A percentile compares a stretch with the other conserved stretches of the same genome.
phyloP scores from a whole-genome alignment of 2,113 vertebrate species.

The Callipepla squamata region DNA sequence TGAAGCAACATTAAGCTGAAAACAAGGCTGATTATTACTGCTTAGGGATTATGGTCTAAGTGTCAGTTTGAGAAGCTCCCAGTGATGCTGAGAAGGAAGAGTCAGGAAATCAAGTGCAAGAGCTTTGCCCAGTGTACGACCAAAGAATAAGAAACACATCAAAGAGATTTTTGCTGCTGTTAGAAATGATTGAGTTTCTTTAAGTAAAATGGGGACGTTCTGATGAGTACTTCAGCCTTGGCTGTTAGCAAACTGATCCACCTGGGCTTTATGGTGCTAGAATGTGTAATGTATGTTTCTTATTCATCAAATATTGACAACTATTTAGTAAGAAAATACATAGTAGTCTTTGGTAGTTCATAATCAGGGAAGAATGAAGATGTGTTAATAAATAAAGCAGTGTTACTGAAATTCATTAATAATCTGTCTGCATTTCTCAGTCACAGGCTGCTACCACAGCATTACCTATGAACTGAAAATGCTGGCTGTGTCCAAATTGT shows the following conservation, averaged over 20 bases:
- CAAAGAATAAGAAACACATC: not conserved
- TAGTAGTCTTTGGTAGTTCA: not conserved
- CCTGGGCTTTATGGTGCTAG: not conserved
- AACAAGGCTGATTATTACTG: not conserved
- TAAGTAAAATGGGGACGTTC: not conserved
- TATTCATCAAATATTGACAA: not conserved
- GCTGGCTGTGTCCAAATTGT: not conserved
- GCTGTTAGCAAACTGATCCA: not conserved
- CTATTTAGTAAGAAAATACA: not conserved
- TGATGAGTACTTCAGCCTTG: not conserved
- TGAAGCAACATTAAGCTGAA: not conserved
- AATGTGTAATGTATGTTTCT: not conserved
- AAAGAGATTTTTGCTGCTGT: not conserved
- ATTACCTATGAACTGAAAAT: not conserved
- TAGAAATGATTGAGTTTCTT: not conserved
- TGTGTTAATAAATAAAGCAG: accelerated
- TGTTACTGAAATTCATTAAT: not conserved
- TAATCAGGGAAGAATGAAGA: not conserved
- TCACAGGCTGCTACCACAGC: not conserved
- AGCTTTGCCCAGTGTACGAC: not conserved
- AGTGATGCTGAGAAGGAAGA: not conserved
- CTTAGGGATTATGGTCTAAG: not conserved
- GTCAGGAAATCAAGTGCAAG: not conserved
- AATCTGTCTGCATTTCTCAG: not conserved
- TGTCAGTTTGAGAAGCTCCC: not conserved